Conservation (phyloP, 2,113 vertebrate genomes). For the Corythornis cristatus region DNA sequence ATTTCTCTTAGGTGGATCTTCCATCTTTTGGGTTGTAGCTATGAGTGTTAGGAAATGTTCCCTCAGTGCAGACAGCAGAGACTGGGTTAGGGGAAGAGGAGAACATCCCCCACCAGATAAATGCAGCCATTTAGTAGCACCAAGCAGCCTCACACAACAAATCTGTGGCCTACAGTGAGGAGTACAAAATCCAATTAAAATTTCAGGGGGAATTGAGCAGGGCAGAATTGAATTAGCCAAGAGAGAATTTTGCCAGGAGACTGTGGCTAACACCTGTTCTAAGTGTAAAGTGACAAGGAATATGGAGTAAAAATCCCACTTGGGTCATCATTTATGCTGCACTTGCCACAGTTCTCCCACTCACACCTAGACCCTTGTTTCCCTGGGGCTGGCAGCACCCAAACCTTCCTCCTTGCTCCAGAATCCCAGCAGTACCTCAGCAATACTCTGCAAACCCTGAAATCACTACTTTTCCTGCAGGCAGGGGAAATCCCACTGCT, state of each 20-base stretch:
- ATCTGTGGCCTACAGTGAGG: background rate
- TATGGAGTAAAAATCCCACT: background rate
- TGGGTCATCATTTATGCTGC: background rate
- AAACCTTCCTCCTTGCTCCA: too few species aligned
- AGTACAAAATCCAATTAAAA: conserved; percentile 41
- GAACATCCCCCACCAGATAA: background rate
- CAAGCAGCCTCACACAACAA: background rate
- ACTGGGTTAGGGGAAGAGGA: background rate
- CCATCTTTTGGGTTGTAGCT: too few species aligned
- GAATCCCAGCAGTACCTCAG: background rate
- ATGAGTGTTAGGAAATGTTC: too few species aligned
- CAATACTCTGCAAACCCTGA: background rate
- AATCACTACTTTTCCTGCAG: background rate
- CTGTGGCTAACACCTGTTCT: conserved; percentile 42
- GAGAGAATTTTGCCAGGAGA: conserved; percentile 36
- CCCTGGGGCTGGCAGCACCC: background rate
- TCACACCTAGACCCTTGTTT: background rate
- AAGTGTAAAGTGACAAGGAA: background rate
- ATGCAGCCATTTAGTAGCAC: background rate
- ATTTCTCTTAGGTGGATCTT: too few species aligned
- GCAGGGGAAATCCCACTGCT: background rate
- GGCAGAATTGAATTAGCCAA: conserved; percentile 48
- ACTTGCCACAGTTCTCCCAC: background rate
- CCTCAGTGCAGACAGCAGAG: background rate
- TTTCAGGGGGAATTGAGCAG: conserved; percentile 24